Base-by-base conservation (phyloP, 2,113 vertebrate genomes). In the Typhlomys cinereus region DNA sequence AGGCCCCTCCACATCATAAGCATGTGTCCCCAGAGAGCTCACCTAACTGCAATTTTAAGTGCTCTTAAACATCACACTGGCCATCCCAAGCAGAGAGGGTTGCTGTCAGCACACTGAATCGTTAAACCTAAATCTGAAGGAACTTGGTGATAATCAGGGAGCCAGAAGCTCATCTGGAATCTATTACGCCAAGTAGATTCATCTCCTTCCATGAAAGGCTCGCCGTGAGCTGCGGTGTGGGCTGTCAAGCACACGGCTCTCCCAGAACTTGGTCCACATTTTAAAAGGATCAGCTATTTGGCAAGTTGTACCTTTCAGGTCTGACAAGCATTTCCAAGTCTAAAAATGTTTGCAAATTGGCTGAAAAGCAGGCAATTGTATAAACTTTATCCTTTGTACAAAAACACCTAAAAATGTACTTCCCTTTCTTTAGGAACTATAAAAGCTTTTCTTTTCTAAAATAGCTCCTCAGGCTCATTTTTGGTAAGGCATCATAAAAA, bases 301-400 rank as follows among this genome's bases (percentile, higher is more conserved):
- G 96, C 97, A 95, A 91, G 50, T 88, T 93, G 92, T 76, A 54
- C 71, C 74, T 94, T 92, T 91, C 64, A 74, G 78, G 48, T 81
- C 41, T 95, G 81, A 91, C 10, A 85, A 85, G 78, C 36, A 91
- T 94, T 97, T 96, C 95, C 84, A 66, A 95, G 91, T 88, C 94
- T 96, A 97, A 84, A 76, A 92, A 66, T 95, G 96, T 96, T 96
- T 94, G 84, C 74, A 96, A 96, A 91, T 52, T 95, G 93, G 83
- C 95, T 85, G 95, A 97, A 97, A 96, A 91, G 87, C 12, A 94
- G 61, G 48, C 48, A 96, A 92, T 87, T 95, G 39, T 94, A 86
- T 94, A 97, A 94, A 62, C 74, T 41, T 31, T 25, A 85, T 57
- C 74, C 94, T 95, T 76, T 88, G 82, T 94, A 94, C 85, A 76